Conservation (phyloP, 2,797 vertebrate species). For the Lagocephalus sceleratus region DNA sequence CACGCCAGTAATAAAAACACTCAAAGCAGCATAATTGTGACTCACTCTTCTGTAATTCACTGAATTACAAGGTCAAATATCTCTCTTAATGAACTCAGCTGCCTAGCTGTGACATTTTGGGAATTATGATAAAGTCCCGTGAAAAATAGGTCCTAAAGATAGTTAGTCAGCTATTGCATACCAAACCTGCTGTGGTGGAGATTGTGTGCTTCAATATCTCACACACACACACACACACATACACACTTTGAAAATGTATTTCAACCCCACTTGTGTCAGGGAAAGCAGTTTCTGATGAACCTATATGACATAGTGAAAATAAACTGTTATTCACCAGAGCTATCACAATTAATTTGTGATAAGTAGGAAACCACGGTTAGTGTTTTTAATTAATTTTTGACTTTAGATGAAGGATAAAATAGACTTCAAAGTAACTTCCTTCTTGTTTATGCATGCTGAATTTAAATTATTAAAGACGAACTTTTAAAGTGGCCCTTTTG, state of each 20-base stretch:
- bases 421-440: conserved; percentile 67
- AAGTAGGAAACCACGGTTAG: conserved; percentile 20
- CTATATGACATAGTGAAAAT: not conserved
- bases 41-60: not conserved
- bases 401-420: too few relatives aligned
- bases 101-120: conserved; percentile 50
- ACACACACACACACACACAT: conserved; percentile 9
- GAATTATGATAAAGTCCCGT: not conserved
- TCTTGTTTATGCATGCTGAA: conserved; percentile 66
- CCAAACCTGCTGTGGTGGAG: too few relatives aligned
- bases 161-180: conserved; percentile 30
- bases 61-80: not conserved
- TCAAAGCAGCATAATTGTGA: not conserved
- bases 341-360: too few relatives aligned
- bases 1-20: conserved; percentile 8
- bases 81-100: conserved; percentile 3
- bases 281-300: conserved; percentile 7
- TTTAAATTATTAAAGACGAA: conserved; percentile 71
- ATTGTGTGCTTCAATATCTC: too few relatives aligned
- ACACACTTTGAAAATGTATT: conserved; percentile 5
- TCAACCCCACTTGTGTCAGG: conserved; percentile 69
- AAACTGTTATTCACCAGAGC: conserved; percentile 2
- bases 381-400: conserved; percentile 9
- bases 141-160: not conserved
- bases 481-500: conserved; percentile 11